Evolutionary conservation across 1,140 invertebrate genomes (phyloP), one percentile per base, ranked within the genome.

Genomic region (Ceratina australensis): DNA sequence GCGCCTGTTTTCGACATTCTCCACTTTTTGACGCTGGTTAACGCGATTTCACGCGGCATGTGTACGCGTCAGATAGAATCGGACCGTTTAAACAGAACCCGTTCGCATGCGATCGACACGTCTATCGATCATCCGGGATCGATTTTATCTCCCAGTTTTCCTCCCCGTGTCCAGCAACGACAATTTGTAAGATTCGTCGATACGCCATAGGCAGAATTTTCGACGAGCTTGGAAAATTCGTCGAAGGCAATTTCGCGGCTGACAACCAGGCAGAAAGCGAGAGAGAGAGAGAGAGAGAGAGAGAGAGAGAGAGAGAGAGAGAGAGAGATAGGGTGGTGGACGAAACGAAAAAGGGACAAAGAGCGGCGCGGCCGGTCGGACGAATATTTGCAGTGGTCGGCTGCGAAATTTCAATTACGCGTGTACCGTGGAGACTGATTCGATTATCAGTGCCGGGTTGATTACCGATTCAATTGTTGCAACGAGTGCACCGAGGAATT

Each of bases 391-490:
- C 84, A 79, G 72, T 88, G 83, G 79, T 82, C 76, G 85, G 72
- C 86, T 90, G 87, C 80, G 83, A 88, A 89, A 89, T 89, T 90
- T 89, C 87, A 89, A 89, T 89, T 89, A 90, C 82, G 86, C 84
- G 66, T 86, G 75, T 81, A 83, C 77, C 80, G 33, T 42, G 79
- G 77, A 42, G 33, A 68, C 78, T 79, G 87, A 90, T 87, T 89
- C 82, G 86, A 89, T 89, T 89, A 89, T 88, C 82, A 78, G 78
- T 73, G 57, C 72, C 80, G 81, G 88, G 83, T 90, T 90, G 89
- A 90, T 90, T 90, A 90, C 88, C 87, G 89, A 89, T 90, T 90
- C 88, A 89, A 90, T 90, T 90, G 88, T 90, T 90, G 83, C 86
- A 84, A 89, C 83, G 88, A 88, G 87, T 85, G 82, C 86, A 77